A percentile compares a stretch with the other conserved stretches of the same genome.
These are phyloP conservation scores for Sphenodon punctatus DNA, from an alignment of 2,797 vertebrate species.

Conservation along the genomic window DNA sequence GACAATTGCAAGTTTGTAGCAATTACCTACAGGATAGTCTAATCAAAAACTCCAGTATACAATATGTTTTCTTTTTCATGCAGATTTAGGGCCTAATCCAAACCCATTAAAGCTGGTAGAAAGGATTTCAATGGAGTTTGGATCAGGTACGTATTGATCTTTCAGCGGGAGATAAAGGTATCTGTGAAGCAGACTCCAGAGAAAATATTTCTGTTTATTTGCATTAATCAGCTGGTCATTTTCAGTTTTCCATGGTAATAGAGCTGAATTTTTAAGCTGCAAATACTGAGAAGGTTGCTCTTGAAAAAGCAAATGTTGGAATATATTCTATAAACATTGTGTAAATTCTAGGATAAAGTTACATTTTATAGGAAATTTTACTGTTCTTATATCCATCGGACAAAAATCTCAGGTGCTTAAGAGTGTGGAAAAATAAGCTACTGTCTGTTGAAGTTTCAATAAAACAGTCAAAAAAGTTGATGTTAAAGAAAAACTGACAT, in stretches of 20 bases:
- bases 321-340: slow-evolving; percentile 65
- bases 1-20: not conserved
- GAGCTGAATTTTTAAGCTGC: slow-evolving; percentile 17
- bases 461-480: slow-evolving; percentile 68
- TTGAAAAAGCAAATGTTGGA: slow-evolving; percentile 45
- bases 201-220: slow-evolving; percentile 20
- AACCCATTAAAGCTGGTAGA: slow-evolving; percentile 22
- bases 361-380: slow-evolving; percentile 75
- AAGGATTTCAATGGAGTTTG: not conserved
- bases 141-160: slow-evolving; percentile 22
- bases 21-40: not conserved
- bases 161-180: not conserved
- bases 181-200: slow-evolving; percentile 2
- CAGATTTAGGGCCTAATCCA: not conserved
- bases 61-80: slow-evolving; percentile 1
- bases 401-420: slow-evolving; percentile 78
- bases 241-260: slow-evolving; percentile 43
- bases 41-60: not conserved
- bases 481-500: slow-evolving; percentile 68
- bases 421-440: slow-evolving; percentile 77
- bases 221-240: slow-evolving; percentile 10
- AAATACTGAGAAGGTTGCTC: slow-evolving; percentile 48
- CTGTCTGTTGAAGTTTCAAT: slow-evolving; percentile 76
- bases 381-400: slow-evolving; percentile 68
- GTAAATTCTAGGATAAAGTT: slow-evolving; percentile 70